Evolutionary conservation across 1,140 invertebrate genomes (phyloP), one percentile per base, ranked within the genome.

Genomic region (Achroia grisella): DNA sequence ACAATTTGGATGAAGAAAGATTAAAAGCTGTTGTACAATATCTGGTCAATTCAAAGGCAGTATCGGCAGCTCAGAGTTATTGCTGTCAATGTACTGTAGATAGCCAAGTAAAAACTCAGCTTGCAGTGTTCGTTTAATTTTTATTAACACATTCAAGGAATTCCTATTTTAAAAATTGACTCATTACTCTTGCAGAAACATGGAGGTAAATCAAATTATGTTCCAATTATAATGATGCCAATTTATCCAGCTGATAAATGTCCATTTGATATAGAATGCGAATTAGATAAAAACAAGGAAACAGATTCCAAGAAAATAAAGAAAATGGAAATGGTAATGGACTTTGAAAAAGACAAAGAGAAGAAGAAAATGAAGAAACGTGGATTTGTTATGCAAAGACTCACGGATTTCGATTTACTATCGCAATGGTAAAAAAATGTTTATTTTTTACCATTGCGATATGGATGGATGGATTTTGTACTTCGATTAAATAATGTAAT

Each of bases 141-240:
- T 13, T 17, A 37, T 31, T 9, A 30, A 31, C n/a, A n/a, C n/a
- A n/a, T n/a, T n/a, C n/a, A n/a, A n/a, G n/a, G n/a, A n/a, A n/a
- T n/a, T n/a, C n/a, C n/a, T n/a, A n/a, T n/a, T n/a, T n/a, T n/a
- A n/a, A n/a, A n/a, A n/a, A n/a, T n/a, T n/a, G n/a, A n/a, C 6
- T 23, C 17, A 6, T 23, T 6, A 6, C 17, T 23, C 8, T 63
- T 54, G 28, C 41, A 70, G 57, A 69, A 48, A 45, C 40, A 36
- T 14, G 51, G 47, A 8, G 48, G 35, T 1, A 63, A 69, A 30
- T 73, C 67, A 4, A 75, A 72, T 29, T 82, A 71, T 23, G 63
- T 79, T n/a, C 78, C 75, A 9, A 62, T 82, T 9, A 73, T 82
- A n/a, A 76, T 82, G 75, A 79, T 82, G 78, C 78, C 78, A 3